phyloP scores from a whole-genome alignment of 2,113 vertebrate species.

The Lates calcarifer region DNA sequence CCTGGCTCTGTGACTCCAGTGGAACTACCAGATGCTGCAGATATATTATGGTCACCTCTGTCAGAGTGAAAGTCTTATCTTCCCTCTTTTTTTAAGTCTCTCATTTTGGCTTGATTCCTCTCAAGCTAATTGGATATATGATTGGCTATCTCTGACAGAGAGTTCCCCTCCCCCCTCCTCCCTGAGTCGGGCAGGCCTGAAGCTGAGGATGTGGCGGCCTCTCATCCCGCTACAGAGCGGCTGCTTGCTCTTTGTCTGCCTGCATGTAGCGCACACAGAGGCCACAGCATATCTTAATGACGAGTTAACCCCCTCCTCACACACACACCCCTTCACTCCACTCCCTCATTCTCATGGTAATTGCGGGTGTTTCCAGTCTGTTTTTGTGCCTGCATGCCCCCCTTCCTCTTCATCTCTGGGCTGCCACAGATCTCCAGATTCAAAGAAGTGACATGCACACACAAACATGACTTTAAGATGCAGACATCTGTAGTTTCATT shows the following conservation, averaged over 20 bases:
- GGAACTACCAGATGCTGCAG: not conserved
- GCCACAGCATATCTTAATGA: slow-evolving; percentile 54
- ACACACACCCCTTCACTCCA: not conserved
- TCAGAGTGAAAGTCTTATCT: not conserved
- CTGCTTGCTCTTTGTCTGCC: slow-evolving; percentile 71
- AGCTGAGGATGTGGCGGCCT: slow-evolving; percentile 20
- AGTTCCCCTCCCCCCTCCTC: slow-evolving; percentile 52
- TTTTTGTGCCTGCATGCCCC: slow-evolving; percentile 29
- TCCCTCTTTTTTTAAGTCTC: not conserved
- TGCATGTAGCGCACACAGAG: slow-evolving; percentile 41
- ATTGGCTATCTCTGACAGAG: slow-evolving; percentile 33
- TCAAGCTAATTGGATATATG: slow-evolving; percentile 37
- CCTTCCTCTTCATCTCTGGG: no score
- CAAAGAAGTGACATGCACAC: slow-evolving; percentile 10
- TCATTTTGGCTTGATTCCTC: not conserved
- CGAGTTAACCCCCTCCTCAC: not conserved
- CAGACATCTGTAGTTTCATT: not conserved
- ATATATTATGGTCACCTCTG: not conserved
- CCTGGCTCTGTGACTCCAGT: not conserved
- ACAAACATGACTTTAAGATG: not conserved
- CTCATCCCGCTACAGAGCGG: slow-evolving; percentile 24
- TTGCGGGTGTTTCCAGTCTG: slow-evolving; percentile 56
- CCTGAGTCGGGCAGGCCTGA: not conserved
- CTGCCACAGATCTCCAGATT: not conserved
- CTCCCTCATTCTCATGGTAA: slow-evolving; percentile 71